phyloP scores from a whole-genome alignment of 2,113 vertebrate genomes.

The Heterotilapia buettikoferi region DNA sequence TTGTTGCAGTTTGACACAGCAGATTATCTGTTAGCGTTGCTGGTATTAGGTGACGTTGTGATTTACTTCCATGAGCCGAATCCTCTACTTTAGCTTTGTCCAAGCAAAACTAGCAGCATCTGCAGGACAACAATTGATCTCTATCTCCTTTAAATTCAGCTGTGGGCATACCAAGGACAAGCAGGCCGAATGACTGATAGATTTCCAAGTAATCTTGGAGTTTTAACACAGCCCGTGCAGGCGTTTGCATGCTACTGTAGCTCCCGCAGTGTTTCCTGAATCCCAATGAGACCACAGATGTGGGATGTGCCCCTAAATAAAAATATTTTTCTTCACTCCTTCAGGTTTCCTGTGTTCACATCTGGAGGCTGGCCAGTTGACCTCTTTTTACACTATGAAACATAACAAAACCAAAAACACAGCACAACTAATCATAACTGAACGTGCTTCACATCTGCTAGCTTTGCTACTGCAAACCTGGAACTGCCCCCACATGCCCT shows the following conservation, averaged over 20 bases:
- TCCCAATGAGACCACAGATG: neutral
- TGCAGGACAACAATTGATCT: neutral
- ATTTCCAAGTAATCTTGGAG: neutral
- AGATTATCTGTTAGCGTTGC: neutral
- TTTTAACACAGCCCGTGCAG: neutral
- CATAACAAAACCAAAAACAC: neutral
- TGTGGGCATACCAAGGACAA: neutral
- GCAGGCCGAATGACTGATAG: neutral
- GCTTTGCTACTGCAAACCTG: neutral
- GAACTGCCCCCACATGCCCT: neutral
- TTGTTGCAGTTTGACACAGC: neutral
- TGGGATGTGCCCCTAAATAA: neutral
- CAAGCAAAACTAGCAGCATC: neutral
- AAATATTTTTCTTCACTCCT: neutral
- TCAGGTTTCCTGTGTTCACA: neutral
- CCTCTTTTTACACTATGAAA: neutral
- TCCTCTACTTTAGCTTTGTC: fast-evolving
- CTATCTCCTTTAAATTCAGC: neutral
- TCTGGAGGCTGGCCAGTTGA: neutral
- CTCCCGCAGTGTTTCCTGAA: neutral
- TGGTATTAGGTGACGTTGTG: neutral
- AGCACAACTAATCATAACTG: neutral
- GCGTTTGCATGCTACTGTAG: neutral
- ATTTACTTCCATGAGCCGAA: neutral
- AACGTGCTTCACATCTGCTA: neutral